Conservation (phyloP, 2,888 invertebrate species). For the Girardia tigrina region DNA sequence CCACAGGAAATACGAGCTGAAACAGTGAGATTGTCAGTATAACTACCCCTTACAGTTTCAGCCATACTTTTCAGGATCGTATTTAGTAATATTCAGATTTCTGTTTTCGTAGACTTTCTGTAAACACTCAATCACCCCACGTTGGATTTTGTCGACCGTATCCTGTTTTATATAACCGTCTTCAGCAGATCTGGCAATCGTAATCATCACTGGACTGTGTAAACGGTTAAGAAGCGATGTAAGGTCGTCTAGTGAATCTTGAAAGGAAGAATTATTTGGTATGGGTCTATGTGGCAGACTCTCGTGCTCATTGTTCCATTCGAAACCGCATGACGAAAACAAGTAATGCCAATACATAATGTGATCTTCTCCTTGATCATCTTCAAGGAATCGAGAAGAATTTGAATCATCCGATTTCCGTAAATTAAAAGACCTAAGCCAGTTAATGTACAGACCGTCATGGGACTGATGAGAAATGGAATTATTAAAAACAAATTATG, state of each 20-base stretch:
- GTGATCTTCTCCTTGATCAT: background rate
- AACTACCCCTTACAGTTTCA: too few relatives aligned
- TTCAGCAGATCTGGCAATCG: constrained; percentile 59
- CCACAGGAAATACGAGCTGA: constrained; percentile 17
- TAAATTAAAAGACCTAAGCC: background rate
- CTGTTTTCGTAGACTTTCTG: constrained; percentile 16
- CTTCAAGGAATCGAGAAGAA: background rate
- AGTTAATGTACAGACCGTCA: background rate
- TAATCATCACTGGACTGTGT: constrained; percentile 29
- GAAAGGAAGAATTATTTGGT: background rate
- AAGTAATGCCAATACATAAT: constrained; percentile 8
- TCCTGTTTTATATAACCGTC: constrained; percentile 76
- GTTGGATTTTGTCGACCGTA: constrained; percentile 68
- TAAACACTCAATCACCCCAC: constrained; percentile 40
- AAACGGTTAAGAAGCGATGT: background rate
- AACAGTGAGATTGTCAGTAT: too few relatives aligned
- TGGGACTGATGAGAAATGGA: background rate
- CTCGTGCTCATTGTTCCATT: background rate
- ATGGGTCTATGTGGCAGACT: background rate
- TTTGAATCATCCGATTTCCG: background rate
- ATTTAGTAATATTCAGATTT: constrained; percentile 9
- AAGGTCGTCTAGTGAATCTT: constrained; percentile 11
- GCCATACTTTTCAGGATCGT: background rate
- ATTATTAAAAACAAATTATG: too few relatives aligned
- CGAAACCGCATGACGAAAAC: background rate